Base-by-base conservation (phyloP, 64 coral and sea anemone species). In the Orbicella faveolata region DNA sequence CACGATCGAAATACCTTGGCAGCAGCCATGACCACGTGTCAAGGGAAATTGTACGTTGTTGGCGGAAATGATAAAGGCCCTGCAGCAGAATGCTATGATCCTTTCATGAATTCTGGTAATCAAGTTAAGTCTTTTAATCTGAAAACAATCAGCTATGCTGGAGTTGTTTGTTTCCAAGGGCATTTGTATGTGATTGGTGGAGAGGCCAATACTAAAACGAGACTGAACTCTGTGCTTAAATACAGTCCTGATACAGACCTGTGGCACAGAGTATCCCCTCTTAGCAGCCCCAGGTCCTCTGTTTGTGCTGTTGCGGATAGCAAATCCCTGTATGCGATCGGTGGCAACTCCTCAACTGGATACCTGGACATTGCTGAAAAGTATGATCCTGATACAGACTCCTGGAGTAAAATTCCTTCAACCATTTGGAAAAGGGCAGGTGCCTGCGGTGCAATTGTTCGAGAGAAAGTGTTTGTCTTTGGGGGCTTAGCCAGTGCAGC, bases 321-420 rank as follows among this genome's bases (percentile, higher is more conserved):
- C 23, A 23, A 7, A 12, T 61, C 13, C 15, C 30, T 90, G 62
- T 90, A 82, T 62, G 88, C 77, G 1, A 64, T 90, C 17, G 88
- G 88, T 10, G 78, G 88, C 26, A 54, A 81, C 3, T 61, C 36
- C 0, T 63, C 68, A 35, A 69, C 19, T 12, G 62, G 63, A 11
- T 23, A 51, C 2, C 52, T 73, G 14, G 68, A 70, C 15, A 90
- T 20, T 34, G 52, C 53, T 18, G 88, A 90, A 52, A 78, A 78
- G 41, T 90, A 53, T 54, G 88, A 90, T 55, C 78, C 88, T 17
- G 35, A 20, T 48, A 79, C 25, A 37, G 79, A 89, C 34, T 62
- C 75, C 36, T 89, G 87, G 87, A 53, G 54, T 6, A 64, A 41
- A 9, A 76, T 89, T 44, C 48, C 87, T 15, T 61, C 78, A 55